Evolutionary conservation across 1,140 invertebrate genomes (phyloP).

Genomic region (Bacillus rossius): DNA sequence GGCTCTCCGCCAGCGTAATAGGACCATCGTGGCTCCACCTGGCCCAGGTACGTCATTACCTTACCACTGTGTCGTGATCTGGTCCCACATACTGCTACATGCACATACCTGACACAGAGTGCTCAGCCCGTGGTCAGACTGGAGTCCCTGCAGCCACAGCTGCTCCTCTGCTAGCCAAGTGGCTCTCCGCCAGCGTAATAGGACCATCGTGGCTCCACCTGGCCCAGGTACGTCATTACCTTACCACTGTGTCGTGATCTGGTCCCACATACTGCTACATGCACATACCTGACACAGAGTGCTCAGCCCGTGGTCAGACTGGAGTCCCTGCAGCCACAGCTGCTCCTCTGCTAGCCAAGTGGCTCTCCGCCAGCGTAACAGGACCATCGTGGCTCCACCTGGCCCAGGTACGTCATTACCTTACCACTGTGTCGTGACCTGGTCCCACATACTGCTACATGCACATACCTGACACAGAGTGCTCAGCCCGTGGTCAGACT

Average conservation of each 20-base stretch:
- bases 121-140: conserved; percentile 55
- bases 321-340: conserved; percentile 52
- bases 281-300: conserved; percentile 62
- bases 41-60: conserved; percentile 43
- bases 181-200: conserved; percentile 43
- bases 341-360: conserved; percentile 46
- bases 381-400: conserved; percentile 52
- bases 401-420: conserved; percentile 43
- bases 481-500: conserved; percentile 55
- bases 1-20: conserved; percentile 43
- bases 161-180: conserved; percentile 46
- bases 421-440: too few relatives aligned
- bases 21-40: conserved; percentile 52
- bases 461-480: conserved; percentile 62
- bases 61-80: too few relatives aligned
- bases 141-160: conserved; percentile 52
- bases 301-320: conserved; percentile 55
- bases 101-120: conserved; percentile 62
- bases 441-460: too few relatives aligned
- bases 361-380: conserved; percentile 43
- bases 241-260: too few relatives aligned
- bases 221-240: conserved; percentile 43
- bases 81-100: too few relatives aligned
- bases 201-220: conserved; percentile 52
- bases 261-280: too few relatives aligned